phyloP scores from a whole-genome alignment of 2,888 invertebrate species.

The Lepidocyrtinus sp. region DNA sequence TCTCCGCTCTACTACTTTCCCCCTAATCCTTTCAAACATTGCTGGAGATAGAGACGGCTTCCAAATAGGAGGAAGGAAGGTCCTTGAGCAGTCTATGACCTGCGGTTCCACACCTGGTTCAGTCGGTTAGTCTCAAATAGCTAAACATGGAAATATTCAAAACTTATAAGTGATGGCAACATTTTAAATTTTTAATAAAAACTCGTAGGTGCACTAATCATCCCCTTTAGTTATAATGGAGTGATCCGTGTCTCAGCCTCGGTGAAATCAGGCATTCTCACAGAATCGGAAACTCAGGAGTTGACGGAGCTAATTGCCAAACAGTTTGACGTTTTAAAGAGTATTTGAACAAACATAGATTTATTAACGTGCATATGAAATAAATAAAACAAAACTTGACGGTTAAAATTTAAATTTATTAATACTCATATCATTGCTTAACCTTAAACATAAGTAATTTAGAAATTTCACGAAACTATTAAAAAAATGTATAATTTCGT shows the following conservation, averaged over 20 bases:
- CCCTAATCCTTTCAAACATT: constrained; percentile 44
- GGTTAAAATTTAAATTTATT: too few species aligned
- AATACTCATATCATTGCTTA: too few species aligned
- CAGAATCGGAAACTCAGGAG: neutral
- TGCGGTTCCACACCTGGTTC: constrained; percentile 33
- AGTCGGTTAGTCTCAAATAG: constrained; percentile 16
- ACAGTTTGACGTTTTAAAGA: neutral
- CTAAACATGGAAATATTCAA: neutral
- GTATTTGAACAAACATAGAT: neutral
- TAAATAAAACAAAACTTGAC: too few species aligned
- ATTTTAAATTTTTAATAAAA: neutral
- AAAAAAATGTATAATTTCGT: too few species aligned
- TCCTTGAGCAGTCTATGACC: constrained; percentile 35
- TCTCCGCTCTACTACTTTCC: constrained; percentile 28
- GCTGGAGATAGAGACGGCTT: constrained; percentile 47
- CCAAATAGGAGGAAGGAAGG: constrained; percentile 23
- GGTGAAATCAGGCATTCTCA: neutral
- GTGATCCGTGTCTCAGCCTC: constrained; percentile 2
- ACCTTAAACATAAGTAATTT: too few species aligned
- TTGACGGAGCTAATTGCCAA: neutral
- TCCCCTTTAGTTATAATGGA: constrained; percentile 2
- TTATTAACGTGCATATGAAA: too few species aligned
- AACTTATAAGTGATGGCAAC: neutral
- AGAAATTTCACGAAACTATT: too few species aligned
- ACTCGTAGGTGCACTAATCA: neutral